Conservation (phyloP, 2,888 invertebrate species). For the Phalera bucephala region DNA sequence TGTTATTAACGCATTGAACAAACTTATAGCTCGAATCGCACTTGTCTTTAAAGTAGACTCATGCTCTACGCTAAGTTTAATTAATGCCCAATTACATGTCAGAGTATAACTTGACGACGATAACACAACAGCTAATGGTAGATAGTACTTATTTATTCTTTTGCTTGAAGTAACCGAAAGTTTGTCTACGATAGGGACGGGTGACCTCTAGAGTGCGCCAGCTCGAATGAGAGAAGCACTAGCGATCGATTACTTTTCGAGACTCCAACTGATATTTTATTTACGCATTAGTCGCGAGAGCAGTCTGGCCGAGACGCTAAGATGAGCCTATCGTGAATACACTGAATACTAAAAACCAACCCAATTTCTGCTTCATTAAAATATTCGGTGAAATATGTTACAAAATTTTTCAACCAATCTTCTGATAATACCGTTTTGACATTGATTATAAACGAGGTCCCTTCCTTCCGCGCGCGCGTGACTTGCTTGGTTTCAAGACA, state of each 20-base stretch:
- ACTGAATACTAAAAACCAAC: conserved; percentile 25
- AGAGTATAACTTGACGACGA: too few relatives aligned
- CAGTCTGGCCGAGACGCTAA: conserved; percentile 17
- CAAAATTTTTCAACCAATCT: conserved; percentile 36
- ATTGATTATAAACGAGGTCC: conserved; percentile 41
- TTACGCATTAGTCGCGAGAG: conserved; percentile 29
- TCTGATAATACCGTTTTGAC: conserved; percentile 37
- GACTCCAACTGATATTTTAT: conserved; percentile 38
- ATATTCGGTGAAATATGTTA: conserved; percentile 17
- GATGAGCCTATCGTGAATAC: conserved; percentile 34
- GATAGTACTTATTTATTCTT: too few relatives aligned
- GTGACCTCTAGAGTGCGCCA: background rate
- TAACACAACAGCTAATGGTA: too few relatives aligned
- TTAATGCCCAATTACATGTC: too few relatives aligned
- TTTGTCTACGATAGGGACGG: background rate
- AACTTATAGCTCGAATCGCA: too few relatives aligned
- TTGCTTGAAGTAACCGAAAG: too few relatives aligned
- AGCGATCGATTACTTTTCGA: conserved; percentile 39
- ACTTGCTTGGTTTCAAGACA: conserved; percentile 44
- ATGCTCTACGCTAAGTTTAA: too few relatives aligned
- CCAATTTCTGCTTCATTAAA: background rate
- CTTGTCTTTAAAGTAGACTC: too few relatives aligned
- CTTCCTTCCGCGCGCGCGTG: conserved; percentile 42
- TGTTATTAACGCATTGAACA: too few relatives aligned
- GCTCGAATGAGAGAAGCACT: conserved; percentile 9